These are phyloP conservation scores for Sebastes hubbsi DNA, from an alignment of 2,797 vertebrate species.

Conservation along the genomic window DNA sequence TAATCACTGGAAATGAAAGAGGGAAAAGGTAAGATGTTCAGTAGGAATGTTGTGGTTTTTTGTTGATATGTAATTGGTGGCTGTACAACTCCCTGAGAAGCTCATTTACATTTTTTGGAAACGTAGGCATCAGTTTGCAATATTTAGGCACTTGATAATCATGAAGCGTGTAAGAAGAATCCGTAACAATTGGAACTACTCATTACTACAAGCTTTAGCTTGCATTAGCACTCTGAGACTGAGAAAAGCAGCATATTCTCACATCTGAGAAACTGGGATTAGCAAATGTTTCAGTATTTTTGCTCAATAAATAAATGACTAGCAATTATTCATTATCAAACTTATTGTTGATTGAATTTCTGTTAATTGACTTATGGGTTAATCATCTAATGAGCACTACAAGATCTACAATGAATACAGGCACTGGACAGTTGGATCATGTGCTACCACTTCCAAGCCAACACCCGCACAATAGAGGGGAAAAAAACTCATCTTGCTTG, in stretches of 20 bases:
- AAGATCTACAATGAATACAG: background rate
- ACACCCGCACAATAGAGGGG: background rate
- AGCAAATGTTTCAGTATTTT: background rate
- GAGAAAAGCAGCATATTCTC: background rate
- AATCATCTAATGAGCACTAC: background rate
- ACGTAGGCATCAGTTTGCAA: background rate
- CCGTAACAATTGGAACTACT: background rate
- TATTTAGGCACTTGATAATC: background rate
- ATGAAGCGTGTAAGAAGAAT: background rate
- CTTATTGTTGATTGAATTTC: background rate
- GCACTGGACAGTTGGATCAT: background rate
- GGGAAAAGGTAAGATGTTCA: constrained; percentile 62
- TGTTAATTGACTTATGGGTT: background rate
- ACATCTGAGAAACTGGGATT: background rate
- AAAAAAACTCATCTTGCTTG: background rate
- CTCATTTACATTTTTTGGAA: background rate
- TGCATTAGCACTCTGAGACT: background rate
- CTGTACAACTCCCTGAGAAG: background rate
- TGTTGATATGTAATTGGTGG: background rate
- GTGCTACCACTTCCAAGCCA: background rate
- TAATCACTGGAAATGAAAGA: constrained; percentile 59
- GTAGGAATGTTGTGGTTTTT: background rate
- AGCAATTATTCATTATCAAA: background rate
- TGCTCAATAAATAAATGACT: background rate
- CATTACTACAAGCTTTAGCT: background rate